A percentile compares a stretch with the other conserved stretches of the same genome.
These are phyloP conservation scores for Lophius piscatorius DNA, from an alignment of 2,113 vertebrate genomes.

Conservation along the genomic window DNA sequence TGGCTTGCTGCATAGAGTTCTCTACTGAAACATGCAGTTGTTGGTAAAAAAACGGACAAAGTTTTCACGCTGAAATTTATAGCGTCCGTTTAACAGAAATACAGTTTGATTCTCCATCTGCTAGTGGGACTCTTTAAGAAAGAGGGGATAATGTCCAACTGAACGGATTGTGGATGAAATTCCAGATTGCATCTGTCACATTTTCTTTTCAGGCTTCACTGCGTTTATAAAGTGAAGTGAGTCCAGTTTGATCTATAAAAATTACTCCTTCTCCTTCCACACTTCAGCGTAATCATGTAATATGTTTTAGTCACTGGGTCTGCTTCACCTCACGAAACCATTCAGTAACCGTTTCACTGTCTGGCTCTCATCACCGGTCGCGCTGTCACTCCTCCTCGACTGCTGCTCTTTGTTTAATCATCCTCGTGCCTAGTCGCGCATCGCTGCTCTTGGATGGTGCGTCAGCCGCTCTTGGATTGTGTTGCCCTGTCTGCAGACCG, in stretches of 20 bases:
- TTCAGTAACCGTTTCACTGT: conserved; percentile 41
- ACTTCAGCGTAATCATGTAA: conserved; percentile 54
- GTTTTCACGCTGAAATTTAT: conserved; percentile 11
- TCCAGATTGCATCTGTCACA: conserved; percentile 53
- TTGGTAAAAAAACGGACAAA: conserved; percentile 9
- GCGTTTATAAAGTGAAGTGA: conserved; percentile 47
- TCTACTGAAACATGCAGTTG: conserved; percentile 11
- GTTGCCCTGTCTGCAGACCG: conserved; percentile 15
- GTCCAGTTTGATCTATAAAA: conserved; percentile 40
- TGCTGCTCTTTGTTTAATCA: conserved; percentile 46
- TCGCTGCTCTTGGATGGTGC: no score
- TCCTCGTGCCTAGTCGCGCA: conserved; percentile 34
- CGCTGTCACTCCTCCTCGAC: conserved; percentile 48
- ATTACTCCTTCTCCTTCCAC: conserved; percentile 28
- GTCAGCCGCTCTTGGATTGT: conserved; percentile 28
- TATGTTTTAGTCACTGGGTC: conserved; percentile 54
- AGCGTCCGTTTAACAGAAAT: conserved; percentile 13
- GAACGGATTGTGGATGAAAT: conserved; percentile 40
- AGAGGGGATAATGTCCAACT: background rate
- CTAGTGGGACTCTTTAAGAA: background rate
- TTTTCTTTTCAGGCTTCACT: conserved; percentile 46
- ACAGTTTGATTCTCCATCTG: conserved; percentile 12
- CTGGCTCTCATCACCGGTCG: conserved; percentile 61
- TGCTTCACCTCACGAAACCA: conserved; percentile 59
- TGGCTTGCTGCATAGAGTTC: background rate